Conservation (phyloP, 2,888 invertebrate genomes). For the Melinaea menophilus region DNA sequence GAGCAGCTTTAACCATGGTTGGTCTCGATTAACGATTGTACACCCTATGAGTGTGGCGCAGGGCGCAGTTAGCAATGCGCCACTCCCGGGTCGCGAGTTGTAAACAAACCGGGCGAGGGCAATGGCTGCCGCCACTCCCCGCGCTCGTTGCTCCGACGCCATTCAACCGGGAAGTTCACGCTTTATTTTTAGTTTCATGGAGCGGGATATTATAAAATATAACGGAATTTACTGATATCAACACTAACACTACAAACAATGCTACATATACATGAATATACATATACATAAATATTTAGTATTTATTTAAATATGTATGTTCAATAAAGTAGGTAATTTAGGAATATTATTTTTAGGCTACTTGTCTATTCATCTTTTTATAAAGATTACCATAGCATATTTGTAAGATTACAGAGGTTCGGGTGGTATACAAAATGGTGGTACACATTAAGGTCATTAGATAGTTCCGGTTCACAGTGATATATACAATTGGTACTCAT, state of each 20-base stretch:
- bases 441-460: not conserved
- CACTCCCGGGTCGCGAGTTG: conserved; percentile 54
- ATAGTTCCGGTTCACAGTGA: not conserved
- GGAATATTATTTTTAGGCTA: not conserved
- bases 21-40: conserved; percentile 42
- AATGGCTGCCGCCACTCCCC: conserved; percentile 75
- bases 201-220: conserved; percentile 45
- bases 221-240: conserved; percentile 32
- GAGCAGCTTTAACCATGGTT: conserved; percentile 43
- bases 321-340: not conserved
- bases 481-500: not conserved
- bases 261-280: conserved; percentile 1
- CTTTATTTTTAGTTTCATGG: conserved; percentile 74
- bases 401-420: no score
- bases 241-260: conserved; percentile 9
- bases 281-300: not conserved
- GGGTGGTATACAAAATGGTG: no score
- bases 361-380: not conserved
- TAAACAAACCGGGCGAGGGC: conserved; percentile 77
- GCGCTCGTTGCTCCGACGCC: conserved; percentile 64
- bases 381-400: not conserved
- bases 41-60: conserved; percentile 52
- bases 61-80: conserved; percentile 55
- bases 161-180: conserved; percentile 77
- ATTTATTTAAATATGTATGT: not conserved